A percentile compares a stretch with the other conserved stretches of the same genome.
These are phyloP conservation scores for Anhinga anhinga DNA, from an alignment of 2,113 vertebrate species.

Conservation along the genomic window DNA sequence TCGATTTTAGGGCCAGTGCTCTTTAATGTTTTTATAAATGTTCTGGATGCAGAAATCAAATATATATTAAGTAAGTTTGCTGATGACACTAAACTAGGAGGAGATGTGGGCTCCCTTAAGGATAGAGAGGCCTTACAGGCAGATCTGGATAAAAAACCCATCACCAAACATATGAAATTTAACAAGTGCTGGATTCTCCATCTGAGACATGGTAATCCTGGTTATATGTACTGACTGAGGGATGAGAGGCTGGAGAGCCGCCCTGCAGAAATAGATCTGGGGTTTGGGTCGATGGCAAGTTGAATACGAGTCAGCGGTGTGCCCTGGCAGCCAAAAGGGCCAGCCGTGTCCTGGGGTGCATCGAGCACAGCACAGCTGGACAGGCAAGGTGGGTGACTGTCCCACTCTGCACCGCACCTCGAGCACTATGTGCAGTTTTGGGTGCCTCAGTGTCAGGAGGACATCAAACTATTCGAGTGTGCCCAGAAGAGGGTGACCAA, in stretches of 20 bases:
- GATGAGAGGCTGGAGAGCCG: background rate
- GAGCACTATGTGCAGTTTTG: background rate
- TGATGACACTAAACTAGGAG: background rate
- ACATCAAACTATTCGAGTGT: background rate
- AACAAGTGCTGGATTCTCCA: background rate
- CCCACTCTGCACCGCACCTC: no score
- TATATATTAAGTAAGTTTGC: background rate
- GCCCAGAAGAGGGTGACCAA: background rate
- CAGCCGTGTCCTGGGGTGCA: background rate
- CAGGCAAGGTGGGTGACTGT: accelerated
- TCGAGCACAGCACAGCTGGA: accelerated
- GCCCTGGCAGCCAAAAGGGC: background rate
- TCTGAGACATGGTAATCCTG: background rate
- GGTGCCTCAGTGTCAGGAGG: accelerated
- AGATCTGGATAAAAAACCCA: no score
- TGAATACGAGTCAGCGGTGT: background rate
- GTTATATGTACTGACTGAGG: background rate
- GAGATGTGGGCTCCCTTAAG: background rate
- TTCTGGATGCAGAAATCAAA: background rate
- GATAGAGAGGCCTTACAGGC: background rate
- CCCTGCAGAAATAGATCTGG: background rate
- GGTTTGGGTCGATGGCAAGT: background rate
- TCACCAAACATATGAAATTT: background rate
- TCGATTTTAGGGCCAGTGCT: background rate
- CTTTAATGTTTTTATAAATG: background rate